A percentile compares a stretch with the other conserved stretches of the same genome.
phyloP scores from a whole-genome alignment of 2,797 vertebrate species.

The Choloepus didactylus region DNA sequence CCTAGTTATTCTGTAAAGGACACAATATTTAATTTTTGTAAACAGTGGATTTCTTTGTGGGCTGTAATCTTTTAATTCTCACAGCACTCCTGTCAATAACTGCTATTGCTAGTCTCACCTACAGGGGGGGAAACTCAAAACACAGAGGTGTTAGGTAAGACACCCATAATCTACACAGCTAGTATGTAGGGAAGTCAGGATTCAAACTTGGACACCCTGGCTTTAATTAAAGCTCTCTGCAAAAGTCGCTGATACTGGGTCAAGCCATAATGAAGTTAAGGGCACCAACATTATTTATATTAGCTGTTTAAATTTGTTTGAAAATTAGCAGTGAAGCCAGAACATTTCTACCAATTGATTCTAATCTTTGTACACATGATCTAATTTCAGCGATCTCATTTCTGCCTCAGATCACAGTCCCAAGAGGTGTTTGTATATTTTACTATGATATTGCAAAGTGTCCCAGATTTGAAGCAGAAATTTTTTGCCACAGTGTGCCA shows the following conservation, averaged over 20 bases:
- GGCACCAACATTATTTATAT: not conserved
- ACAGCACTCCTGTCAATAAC: not conserved
- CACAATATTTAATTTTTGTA: not conserved
- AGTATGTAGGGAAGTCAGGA: not conserved
- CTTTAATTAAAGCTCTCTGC: not conserved
- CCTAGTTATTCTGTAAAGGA: not conserved
- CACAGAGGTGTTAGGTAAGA: not conserved
- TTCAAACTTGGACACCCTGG: not conserved
- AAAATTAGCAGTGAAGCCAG: not conserved
- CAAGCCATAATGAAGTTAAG: not conserved
- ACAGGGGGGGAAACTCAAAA: not conserved
- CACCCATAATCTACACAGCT: not conserved
- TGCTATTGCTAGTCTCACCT: not conserved
- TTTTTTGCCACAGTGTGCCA: not conserved
- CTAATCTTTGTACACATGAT: not conserved
- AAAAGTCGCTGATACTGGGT: not conserved
- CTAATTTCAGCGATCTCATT: not conserved
- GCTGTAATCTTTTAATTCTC: not conserved
- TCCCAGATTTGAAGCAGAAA: not conserved
- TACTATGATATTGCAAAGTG: not conserved
- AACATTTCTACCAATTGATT: not conserved
- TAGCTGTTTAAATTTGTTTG: not conserved
- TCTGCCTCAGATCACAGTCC: not conserved
- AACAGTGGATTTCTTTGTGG: not conserved
- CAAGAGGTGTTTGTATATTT: not conserved